Base-by-base conservation (phyloP, 1,140 invertebrate species). In the Xylocopa sonorina region DNA sequence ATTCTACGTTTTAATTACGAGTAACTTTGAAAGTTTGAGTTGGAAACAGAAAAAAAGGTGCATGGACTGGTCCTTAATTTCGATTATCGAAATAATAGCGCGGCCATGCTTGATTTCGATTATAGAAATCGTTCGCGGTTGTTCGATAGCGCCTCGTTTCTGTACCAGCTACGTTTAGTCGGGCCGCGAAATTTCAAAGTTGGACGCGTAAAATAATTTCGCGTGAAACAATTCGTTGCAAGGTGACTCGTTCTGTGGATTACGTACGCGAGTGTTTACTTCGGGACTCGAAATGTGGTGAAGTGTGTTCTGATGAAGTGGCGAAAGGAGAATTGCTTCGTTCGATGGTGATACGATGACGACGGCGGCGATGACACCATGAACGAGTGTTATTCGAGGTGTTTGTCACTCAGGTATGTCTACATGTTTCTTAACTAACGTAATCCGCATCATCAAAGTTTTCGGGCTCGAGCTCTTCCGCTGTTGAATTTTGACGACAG, bases 401-500 rank as follows among this genome's bases (percentile, higher is more conserved):
- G 27, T 18, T n/a, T 60, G 7, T 46, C 12, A 27, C 32, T 73
- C 43, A 66, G 73, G 62, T 66, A 53, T 32, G 48, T 57, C n/a
- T 34, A 50, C 46, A 32, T 55, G 34, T 38, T 76, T 46, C 57
- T 71, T 78, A 78, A 43, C 46, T 78, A 9, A 62, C 3, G n/a
- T 71, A 78, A 9, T 77, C 53, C 18, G 46, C 29, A 16, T 80
- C 81, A 1, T 79, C 43, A 1, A 84, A 78, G n/a, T 85, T 81
- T 24, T 51, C 55, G 32, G 16, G 24, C 14, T 89, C 89, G 50
- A 90, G 89, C 78, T 91, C 88, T 1, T 86, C 78, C 77, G 78
- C 77, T 34, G 90, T 90, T 21, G 88, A 89, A 71, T 91, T 91
- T 74, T 90, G 86, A 53, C 91, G 88, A 84, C 95, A 95, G 24